Percentiles rank a stretch among this genome's conserved stretches.
Evolutionary conservation across 2,888 invertebrate species (phyloP).

Genomic region (Drosophila lutescens): DNA sequence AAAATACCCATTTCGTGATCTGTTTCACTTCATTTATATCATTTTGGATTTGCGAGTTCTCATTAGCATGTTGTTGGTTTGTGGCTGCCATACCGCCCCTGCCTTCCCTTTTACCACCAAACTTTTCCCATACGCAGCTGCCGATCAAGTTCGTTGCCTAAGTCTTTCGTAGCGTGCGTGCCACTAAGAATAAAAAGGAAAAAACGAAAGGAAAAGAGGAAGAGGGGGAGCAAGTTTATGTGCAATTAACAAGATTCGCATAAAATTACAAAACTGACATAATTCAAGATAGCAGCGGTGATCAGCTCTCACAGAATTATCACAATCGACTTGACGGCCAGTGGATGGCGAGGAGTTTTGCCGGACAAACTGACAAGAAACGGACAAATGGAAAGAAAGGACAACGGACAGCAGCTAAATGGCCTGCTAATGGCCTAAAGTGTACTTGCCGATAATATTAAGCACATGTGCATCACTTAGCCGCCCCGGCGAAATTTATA

Average conservation of each 20-base stretch:
- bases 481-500: constrained; percentile 29
- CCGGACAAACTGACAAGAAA: not conserved
- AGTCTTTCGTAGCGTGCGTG: constrained; percentile 65
- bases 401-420: constrained; percentile 56
- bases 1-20: constrained; percentile 4
- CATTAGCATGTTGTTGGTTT: constrained; percentile 44
- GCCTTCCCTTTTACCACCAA: not conserved
- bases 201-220: not conserved
- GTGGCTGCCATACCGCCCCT: no score
- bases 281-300: constrained; percentile 79
- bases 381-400: constrained; percentile 5
- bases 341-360: not conserved
- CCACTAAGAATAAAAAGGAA: not conserved
- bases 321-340: constrained; percentile 55
- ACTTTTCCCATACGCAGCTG: constrained; percentile 24
- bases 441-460: constrained; percentile 81
- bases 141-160: constrained; percentile 65
- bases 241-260: constrained; percentile 75
- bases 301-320: constrained; percentile 65
- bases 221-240: constrained; percentile 50
- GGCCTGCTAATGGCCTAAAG: constrained; percentile 81
- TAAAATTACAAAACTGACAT: constrained; percentile 82
- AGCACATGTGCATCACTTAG: constrained; percentile 68
- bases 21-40: constrained; percentile 31
- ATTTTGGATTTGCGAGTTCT: constrained; percentile 32